Conservation (phyloP, 2,888 invertebrate species). For the Oeneis ivallda region DNA sequence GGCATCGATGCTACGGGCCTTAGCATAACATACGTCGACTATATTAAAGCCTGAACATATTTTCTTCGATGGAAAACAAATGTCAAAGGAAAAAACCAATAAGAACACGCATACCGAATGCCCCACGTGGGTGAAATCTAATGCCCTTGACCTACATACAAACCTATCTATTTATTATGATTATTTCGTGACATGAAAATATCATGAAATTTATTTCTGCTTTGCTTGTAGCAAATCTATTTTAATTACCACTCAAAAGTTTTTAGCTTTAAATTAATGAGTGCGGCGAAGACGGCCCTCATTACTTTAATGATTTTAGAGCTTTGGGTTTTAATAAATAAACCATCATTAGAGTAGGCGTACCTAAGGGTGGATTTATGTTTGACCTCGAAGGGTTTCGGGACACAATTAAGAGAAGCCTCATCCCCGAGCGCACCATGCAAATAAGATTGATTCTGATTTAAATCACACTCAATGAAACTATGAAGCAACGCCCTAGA, state of each 20-base stretch:
- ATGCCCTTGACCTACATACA: conserved; percentile 32
- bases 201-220: conserved; percentile 20
- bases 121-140: conserved; percentile 28
- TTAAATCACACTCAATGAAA: too few species aligned
- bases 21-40: neutral
- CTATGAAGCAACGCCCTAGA: too few species aligned
- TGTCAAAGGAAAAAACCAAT: conserved; percentile 19
- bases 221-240: neutral
- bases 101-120: conserved; percentile 27
- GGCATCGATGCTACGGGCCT: neutral
- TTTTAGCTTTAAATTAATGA: too few species aligned
- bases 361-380: neutral
- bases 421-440: too few species aligned
- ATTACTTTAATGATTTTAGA: too few species aligned
- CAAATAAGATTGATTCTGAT: too few species aligned
- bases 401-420: too few species aligned
- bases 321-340: neutral
- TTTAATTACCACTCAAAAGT: neutral
- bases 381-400: neutral
- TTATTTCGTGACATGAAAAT: conserved; percentile 27
- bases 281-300: too few species aligned
- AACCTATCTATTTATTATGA: neutral
- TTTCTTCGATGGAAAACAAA: conserved; percentile 20
- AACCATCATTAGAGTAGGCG: neutral
- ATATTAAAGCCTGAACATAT: neutral